Conservation (phyloP, 2,797 vertebrate species). For the Oreochromis mossambicus region DNA sequence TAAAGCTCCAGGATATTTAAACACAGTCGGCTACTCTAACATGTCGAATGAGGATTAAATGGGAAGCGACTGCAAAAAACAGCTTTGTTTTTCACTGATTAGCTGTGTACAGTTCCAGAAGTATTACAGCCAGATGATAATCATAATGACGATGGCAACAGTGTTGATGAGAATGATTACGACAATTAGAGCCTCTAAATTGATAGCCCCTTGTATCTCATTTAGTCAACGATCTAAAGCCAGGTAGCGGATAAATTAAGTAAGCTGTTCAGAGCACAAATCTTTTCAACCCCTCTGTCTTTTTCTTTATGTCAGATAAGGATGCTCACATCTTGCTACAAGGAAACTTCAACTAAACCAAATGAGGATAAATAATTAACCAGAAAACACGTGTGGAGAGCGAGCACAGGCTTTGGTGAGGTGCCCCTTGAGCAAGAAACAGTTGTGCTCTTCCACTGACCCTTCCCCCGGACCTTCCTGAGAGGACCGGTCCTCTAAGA, state of each 20-base stretch:
- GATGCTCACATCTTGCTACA: conserved; percentile 19
- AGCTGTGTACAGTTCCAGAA: conserved; percentile 14
- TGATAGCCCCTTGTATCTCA: conserved; percentile 28
- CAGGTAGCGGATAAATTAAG: conserved; percentile 16
- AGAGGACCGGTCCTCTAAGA: not conserved
- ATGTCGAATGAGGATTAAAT: not conserved
- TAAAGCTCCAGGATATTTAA: not conserved
- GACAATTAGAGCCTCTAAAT: conserved; percentile 35
- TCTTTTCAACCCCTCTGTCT: not conserved
- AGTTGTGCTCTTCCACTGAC: conserved; percentile 19
- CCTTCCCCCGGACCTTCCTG: not conserved
- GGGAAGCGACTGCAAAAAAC: not conserved
- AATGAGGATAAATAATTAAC: not conserved
- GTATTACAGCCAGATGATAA: conserved; percentile 30
- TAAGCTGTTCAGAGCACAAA: not conserved
- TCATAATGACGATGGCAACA: not conserved
- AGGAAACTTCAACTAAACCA: not conserved
- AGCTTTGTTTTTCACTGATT: conserved; percentile 10
- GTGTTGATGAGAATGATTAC: conserved; percentile 34
- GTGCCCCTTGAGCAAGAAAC: conserved; percentile 1
- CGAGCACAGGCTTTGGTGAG: not conserved
- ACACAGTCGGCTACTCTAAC: not conserved
- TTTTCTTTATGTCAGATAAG: conserved; percentile 1
- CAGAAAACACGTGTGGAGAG: not conserved
- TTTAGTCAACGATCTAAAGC: conserved; percentile 9